phyloP scores from a whole-genome alignment of 2,888 invertebrate genomes.

The Salpingus planirostris region DNA sequence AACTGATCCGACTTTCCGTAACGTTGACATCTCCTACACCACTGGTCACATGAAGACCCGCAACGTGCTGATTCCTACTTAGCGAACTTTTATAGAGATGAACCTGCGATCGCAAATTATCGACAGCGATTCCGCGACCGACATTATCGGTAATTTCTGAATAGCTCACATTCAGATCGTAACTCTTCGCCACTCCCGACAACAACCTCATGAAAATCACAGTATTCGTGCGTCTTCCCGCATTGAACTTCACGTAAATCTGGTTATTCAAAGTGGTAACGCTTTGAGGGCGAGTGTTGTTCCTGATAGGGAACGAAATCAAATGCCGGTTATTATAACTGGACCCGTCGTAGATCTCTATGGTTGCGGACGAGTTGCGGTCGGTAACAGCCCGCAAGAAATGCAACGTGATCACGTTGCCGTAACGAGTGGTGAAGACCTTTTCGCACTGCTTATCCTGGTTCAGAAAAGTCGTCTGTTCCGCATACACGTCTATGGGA shows the following conservation, averaged over 20 bases:
- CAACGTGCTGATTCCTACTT: conserved; percentile 80
- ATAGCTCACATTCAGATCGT: conserved; percentile 80
- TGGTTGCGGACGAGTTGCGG: conserved; percentile 61
- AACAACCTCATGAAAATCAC: conserved; percentile 71
- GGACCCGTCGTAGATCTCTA: conserved; percentile 73
- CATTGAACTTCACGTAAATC: conserved; percentile 71
- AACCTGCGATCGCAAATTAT: conserved; percentile 83
- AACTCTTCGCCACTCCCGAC: conserved; percentile 67
- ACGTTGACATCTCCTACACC: conserved; percentile 94
- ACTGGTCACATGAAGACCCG: conserved; percentile 80
- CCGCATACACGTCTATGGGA: conserved; percentile 73
- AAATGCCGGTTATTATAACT: conserved; percentile 61
- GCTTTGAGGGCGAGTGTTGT: conserved; percentile 82
- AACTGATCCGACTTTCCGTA: conserved; percentile 79
- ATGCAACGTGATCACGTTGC: conserved; percentile 76
- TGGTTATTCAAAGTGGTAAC: conserved; percentile 73
- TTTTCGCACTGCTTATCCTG: conserved; percentile 67
- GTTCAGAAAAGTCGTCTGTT: conserved; percentile 66
- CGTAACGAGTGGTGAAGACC: conserved; percentile 67
- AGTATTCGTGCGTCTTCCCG: conserved; percentile 62
- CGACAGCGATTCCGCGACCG: conserved; percentile 90
- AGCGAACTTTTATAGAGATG: conserved; percentile 76
- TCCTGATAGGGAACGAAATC: conserved; percentile 63
- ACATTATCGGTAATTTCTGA: conserved; percentile 81
- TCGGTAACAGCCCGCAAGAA: conserved; percentile 75